Evolutionary conservation across 2,113 vertebrate species (phyloP).

Genomic region (Notechis scutatus): DNA sequence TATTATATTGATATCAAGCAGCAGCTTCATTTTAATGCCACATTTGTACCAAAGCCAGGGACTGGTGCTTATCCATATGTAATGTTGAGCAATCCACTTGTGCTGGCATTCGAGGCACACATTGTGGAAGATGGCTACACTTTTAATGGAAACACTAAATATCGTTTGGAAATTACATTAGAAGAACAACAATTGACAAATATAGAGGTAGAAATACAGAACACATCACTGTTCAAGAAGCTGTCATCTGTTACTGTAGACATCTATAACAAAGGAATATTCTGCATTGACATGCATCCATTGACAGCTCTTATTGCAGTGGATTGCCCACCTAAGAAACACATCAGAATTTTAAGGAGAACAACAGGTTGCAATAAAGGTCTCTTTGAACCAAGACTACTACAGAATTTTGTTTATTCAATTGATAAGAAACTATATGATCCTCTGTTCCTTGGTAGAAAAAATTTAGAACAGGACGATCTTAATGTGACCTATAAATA

Average conservation of each 20-base stretch:
- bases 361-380: not conserved
- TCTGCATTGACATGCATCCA: conserved; percentile 1
- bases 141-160: not conserved
- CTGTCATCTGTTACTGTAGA: not conserved
- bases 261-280: not conserved
- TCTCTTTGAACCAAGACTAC: not conserved
- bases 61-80: not conserved
- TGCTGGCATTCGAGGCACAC: not conserved
- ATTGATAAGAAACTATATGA: not conserved
- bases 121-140: not conserved
- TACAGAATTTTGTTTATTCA: not conserved
- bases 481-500: not conserved
- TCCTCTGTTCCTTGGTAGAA: not conserved
- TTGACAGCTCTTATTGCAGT: not conserved
- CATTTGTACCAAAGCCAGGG: conserved; percentile 10
- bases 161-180: not conserved
- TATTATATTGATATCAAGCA: not conserved
- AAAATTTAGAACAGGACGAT: accelerated
- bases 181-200: not conserved
- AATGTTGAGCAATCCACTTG: not conserved
- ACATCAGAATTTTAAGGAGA: not conserved
- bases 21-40: not conserved
- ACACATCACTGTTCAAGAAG: accelerated
- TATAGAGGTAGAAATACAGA: accelerated
- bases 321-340: conserved; percentile 11